Conservation (phyloP, 1,140 invertebrate species). For the Phthorimaea operculella region DNA sequence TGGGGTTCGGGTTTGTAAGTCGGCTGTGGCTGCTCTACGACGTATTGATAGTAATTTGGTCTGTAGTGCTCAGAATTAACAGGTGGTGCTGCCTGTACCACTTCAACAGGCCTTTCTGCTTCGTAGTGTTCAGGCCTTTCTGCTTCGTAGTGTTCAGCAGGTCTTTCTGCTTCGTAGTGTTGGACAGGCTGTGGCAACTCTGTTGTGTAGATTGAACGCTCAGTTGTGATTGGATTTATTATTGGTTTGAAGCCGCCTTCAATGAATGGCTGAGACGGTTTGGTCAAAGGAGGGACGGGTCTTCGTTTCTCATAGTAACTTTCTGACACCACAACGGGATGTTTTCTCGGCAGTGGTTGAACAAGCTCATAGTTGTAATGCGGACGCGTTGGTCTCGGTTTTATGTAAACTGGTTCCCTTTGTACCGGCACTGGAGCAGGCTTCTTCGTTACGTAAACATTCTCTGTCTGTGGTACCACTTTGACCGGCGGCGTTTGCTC, state of each 20-base stretch:
- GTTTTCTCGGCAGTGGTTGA: constrained; percentile 35
- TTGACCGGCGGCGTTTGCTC: constrained; percentile 61
- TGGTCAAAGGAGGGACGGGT: constrained; percentile 17
- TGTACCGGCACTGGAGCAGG: constrained; percentile 25
- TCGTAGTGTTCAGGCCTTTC: constrained; percentile 20
- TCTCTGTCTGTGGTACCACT: constrained; percentile 26
- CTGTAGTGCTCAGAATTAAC: constrained; percentile 21
- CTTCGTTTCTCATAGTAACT: constrained; percentile 50
- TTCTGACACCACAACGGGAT: constrained; percentile 41
- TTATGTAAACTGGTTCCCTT: constrained; percentile 42
- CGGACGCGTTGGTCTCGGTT: constrained; percentile 36
- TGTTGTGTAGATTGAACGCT: constrained; percentile 24
- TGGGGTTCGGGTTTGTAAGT: constrained; percentile 18
- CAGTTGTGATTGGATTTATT: constrained; percentile 29
- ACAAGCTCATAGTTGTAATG: constrained; percentile 34
- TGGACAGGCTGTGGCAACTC: constrained; percentile 10
- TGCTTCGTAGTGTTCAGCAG: constrained; percentile 19
- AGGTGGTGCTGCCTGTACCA: constrained; percentile 18
- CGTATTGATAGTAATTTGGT: constrained; percentile 36
- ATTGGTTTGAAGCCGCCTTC: constrained; percentile 62
- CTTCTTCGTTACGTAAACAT: constrained; percentile 30
- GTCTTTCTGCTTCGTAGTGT: constrained; percentile 24
- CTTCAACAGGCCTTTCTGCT: constrained; percentile 21
- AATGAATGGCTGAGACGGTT: constrained; percentile 43
- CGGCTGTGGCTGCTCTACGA: constrained; percentile 36